Evolutionary conservation across 2,113 vertebrate genomes (phyloP), one percentile per base, ranked within the genome.

Genomic region (Onychorhynchus coronatus): DNA sequence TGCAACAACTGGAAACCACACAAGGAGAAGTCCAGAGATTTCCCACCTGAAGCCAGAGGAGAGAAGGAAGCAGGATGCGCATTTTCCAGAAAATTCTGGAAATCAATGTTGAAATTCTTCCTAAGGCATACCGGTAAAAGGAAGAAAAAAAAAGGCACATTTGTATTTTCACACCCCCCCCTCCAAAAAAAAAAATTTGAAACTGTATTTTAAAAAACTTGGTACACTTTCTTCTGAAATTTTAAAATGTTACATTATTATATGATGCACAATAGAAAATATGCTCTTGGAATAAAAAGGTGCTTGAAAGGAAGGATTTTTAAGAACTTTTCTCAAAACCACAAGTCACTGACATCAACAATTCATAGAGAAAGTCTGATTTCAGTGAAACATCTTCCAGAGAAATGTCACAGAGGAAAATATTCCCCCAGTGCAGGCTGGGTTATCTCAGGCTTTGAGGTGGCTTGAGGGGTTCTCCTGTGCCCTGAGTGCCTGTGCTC

Each of bases 391-490:
- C 10, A n/a, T 23, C 84, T 63, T 46, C 28, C 62, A 39, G 58
- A 85, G 47, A 47, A 50, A 42, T 15, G 25, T 75, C 14, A 33
- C 62, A 35, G 50, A 81, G 78, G 47, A 46, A 82, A 63, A 50
- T 4, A 14, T 20, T 37, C 24, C 46, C 20, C 35, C 23, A 19
- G 65, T 18, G 46, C 22, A n/a, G 33, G 31, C 28, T 14, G 22
- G 42, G 31, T 35, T 67, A 9, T 10, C 56, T 37, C 61, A 75
- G 47, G 8, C 19, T 20, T 23, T 12, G 0, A 14, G 22, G 14
- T 23, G 63, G 53, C 24, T 78, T 0, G 0, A 10, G n/a, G 33
- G 19, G 14, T 1, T 83, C 53, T 72, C 47, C 52, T 9, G 14
- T 35, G 42, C 52, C 56, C 50, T 12, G 23, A 19, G 35, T 1